Evolutionary conservation across 2,113 vertebrate genomes (phyloP).

Genomic region (Crotalus horridus): DNA sequence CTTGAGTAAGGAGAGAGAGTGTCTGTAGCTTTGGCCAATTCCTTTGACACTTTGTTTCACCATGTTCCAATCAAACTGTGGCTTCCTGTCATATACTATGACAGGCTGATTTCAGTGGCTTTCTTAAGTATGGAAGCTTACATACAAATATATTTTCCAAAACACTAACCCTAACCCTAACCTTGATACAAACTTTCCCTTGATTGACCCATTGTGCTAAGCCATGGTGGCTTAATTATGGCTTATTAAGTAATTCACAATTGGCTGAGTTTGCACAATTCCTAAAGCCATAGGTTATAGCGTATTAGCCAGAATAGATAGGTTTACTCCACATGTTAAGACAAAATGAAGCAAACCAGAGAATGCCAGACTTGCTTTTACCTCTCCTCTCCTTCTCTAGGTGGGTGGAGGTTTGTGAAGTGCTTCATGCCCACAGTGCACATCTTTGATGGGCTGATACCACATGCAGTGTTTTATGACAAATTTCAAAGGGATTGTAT

Average conservation of each 20-base stretch:
- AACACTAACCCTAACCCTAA: background rate
- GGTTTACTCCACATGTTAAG: background rate
- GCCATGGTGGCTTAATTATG: background rate
- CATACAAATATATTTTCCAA: background rate
- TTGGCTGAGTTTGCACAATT: background rate
- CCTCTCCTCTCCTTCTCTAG: background rate
- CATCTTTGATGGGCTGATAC: background rate
- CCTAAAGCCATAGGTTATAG: background rate
- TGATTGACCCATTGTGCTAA: background rate
- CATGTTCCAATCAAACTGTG: background rate
- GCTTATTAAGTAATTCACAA: background rate
- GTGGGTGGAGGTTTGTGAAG: background rate
- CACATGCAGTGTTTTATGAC: background rate
- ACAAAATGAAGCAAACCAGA: background rate
- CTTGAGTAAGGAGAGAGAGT: background rate
- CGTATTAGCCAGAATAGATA: background rate
- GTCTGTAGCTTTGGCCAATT: background rate
- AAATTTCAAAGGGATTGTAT: background rate
- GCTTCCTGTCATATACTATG: background rate
- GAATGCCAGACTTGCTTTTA: background rate
- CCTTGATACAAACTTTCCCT: background rate
- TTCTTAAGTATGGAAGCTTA: background rate
- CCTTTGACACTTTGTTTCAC: background rate
- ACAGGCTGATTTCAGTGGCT: background rate
- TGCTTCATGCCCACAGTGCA: background rate